Percentiles rank a stretch among this genome's conserved stretches.
Evolutionary conservation across 30 jellyfish, hydroid and myxozoan genomes (phyloP).

Genomic region (Hydractinia echinata): DNA sequence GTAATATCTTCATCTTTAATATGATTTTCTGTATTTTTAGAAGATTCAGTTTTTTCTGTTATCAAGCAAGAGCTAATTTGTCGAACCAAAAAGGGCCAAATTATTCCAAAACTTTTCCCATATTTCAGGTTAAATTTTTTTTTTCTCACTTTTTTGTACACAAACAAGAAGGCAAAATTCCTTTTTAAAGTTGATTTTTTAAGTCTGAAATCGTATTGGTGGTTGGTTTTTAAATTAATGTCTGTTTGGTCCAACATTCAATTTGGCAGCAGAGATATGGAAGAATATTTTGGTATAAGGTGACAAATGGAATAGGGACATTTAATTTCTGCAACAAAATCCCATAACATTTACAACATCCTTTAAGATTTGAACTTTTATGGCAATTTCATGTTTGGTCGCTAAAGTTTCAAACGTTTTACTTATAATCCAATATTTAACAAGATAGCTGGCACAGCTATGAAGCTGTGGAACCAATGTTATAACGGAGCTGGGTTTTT

Average conservation of each 20-base stretch:
- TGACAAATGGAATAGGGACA: conserved; percentile 15
- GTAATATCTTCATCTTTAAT: not conserved
- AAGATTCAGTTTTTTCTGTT: not conserved
- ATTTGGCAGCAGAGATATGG: not conserved
- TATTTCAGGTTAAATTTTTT: not conserved
- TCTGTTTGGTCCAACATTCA: not conserved
- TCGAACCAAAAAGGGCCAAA: not conserved
- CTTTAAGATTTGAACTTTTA: not conserved
- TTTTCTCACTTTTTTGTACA: not conserved
- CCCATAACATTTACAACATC: conserved; percentile 8
- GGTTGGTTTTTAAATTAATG: not conserved
- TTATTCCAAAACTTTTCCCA: conserved; percentile 6
- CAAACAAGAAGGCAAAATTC: not conserved
- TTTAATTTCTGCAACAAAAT: not conserved
- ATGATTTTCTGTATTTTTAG: not conserved
- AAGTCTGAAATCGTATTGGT: not conserved
- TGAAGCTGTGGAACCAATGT: too few species aligned
- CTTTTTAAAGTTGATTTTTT: not conserved
- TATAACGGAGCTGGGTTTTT: too few species aligned
- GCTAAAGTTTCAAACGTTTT: not conserved
- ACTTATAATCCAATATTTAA: too few species aligned
- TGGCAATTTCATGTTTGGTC: not conserved
- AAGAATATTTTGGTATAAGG: not conserved
- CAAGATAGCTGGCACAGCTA: too few species aligned
- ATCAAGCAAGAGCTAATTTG: not conserved